Percentiles rank a stretch among this genome's conserved stretches.
These are phyloP conservation scores for Dryococelus australis DNA, from an alignment of 2,888 invertebrate species.

Conservation along the genomic window DNA sequence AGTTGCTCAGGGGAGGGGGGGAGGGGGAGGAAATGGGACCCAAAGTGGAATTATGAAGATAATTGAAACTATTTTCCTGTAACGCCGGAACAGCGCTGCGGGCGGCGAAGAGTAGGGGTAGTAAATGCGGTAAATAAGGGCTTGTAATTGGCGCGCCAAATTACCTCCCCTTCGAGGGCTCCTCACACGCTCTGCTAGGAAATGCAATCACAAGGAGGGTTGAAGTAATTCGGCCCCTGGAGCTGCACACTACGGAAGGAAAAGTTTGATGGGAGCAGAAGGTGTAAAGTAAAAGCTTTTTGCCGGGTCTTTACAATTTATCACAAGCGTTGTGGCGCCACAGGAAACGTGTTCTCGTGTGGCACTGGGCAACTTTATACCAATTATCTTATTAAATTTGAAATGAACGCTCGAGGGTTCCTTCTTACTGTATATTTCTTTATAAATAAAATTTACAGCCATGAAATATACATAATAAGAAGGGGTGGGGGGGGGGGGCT, in stretches of 20 bases:
- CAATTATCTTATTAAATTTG: too few species aligned
- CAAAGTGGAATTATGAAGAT: constrained; percentile 16
- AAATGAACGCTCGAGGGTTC: too few species aligned
- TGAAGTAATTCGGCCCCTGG: background rate
- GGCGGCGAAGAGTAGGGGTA: background rate
- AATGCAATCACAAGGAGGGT: constrained; percentile 16
- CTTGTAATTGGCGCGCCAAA: background rate
- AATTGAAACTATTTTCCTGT: constrained; percentile 10
- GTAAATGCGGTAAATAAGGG: constrained; percentile 16
- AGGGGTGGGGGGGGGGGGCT: too few species aligned
- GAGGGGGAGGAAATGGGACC: background rate
- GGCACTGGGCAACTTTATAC: too few species aligned
- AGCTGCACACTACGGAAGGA: background rate
- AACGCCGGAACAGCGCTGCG: background rate
- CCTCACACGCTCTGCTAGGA: constrained; percentile 16
- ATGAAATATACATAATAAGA: too few species aligned
- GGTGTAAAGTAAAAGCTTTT: too few species aligned
- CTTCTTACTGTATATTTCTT: too few species aligned
- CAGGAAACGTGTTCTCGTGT: too few species aligned
- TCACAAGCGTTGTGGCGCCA: too few species aligned
- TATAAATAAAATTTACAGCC: too few species aligned
- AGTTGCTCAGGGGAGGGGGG: background rate
- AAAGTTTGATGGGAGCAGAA: background rate
- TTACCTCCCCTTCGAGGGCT: constrained; percentile 1
- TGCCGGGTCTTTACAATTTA: too few species aligned